Percentiles rank a stretch among this genome's conserved stretches.
Conservation (phyloP, 2,797 vertebrate species). For the Vireo griseus region DNA sequence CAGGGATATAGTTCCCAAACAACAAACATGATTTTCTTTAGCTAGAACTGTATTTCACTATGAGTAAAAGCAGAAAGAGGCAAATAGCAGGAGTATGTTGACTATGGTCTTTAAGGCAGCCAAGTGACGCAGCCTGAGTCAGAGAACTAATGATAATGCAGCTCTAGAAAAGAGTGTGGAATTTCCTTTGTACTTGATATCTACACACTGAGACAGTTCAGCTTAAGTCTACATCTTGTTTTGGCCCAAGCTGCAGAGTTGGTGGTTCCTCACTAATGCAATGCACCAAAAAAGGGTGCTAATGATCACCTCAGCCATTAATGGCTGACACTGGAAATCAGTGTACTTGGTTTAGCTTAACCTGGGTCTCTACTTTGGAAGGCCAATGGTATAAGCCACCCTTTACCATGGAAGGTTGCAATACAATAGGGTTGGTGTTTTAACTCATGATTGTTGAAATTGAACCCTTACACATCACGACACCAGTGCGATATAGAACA, state of each 20-base stretch:
- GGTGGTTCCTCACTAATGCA: not conserved
- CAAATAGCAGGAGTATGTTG: not conserved
- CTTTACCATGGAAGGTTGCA: not conserved
- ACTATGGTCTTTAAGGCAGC: not conserved
- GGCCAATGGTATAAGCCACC: not conserved
- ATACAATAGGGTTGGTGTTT: not conserved
- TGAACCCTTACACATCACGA: not conserved
- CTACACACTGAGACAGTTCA: not conserved
- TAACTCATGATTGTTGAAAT: not conserved
- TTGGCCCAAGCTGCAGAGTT: not conserved
- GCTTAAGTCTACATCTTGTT: not conserved
- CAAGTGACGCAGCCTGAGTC: not conserved
- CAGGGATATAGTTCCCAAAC: not conserved
- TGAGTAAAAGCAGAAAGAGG: not conserved
- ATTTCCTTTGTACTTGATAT: not conserved
- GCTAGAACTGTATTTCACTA: not conserved
- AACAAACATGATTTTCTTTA: not conserved
- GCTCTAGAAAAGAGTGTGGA: not conserved
- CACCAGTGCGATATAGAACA: rapidly evolving
- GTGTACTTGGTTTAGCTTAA: not conserved
- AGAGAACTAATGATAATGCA: not conserved
- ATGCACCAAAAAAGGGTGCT: not conserved
- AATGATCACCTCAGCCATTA: not conserved
- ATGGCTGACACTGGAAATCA: not conserved
- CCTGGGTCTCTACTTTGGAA: not conserved